Conservation (phyloP, 2,113 vertebrate genomes). For the Romanogobio albipinnatus region DNA sequence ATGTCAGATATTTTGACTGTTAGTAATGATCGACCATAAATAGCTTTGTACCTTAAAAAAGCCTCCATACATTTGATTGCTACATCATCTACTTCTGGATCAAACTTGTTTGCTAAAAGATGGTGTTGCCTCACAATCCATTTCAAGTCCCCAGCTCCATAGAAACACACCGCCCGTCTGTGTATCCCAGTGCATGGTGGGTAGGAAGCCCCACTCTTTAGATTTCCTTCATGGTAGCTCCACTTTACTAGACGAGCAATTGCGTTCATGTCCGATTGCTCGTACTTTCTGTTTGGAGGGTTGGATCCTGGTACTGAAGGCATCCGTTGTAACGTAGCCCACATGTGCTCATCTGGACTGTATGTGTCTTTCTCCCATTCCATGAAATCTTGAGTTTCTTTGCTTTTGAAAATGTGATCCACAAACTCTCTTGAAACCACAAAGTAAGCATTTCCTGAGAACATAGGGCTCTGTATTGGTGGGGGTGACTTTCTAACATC, state of each 20-base stretch:
- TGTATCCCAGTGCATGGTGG: constrained; percentile 78
- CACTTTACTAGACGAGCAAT: constrained; percentile 87
- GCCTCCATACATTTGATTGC: constrained; percentile 85
- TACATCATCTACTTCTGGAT: constrained; percentile 80
- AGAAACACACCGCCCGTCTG: constrained; percentile 81
- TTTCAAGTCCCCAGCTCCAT: constrained; percentile 82
- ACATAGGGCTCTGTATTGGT: constrained; percentile 79
- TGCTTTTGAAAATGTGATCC: constrained; percentile 73
- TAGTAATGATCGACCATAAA: constrained; percentile 58
- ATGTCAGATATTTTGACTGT: not conserved
- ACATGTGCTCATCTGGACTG: constrained; percentile 91
- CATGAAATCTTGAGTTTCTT: constrained; percentile 68
- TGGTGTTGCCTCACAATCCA: constrained; percentile 87
- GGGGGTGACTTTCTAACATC: constrained; percentile 70
- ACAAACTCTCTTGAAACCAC: constrained; percentile 83
- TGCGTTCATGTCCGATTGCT: constrained; percentile 83
- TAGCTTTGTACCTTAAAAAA: constrained; percentile 76
- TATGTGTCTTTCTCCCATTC: constrained; percentile 91
- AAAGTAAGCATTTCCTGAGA: constrained; percentile 85
- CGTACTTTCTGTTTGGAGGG: constrained; percentile 77
- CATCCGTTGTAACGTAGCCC: constrained; percentile 89
- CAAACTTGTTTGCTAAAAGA: constrained; percentile 93
- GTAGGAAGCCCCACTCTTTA: constrained; percentile 81
- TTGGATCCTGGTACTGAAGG: constrained; percentile 79
- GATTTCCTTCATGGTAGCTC: constrained; percentile 76